Base-by-base conservation (phyloP, 1,140 invertebrate genomes). In the Ruditapes philippinarum region DNA sequence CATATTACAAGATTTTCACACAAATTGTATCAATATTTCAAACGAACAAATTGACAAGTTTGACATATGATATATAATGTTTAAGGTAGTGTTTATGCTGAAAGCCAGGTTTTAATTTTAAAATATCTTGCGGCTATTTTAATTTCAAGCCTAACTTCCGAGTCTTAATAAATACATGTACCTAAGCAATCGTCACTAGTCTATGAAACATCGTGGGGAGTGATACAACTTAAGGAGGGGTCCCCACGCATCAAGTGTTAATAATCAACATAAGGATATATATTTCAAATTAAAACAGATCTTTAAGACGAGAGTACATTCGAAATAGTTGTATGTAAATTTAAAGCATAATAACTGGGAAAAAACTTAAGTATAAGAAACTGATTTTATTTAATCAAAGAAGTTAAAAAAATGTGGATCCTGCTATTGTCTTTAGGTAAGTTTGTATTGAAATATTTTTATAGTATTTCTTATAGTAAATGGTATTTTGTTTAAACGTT, bases 131-230 rank as follows among this genome's bases (percentile, higher is more conserved):
- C 1, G 49, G 74, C 74, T 22, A 51, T 78, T 78, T 78, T 25
- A 73, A 78, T 78, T 78, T 78, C 5, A 14, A 54, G 14, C 14
- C 19, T 49, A 51, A 78, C 74, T 78, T 78, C 74, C 74, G 33
- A 78, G 45, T 54, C 22, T 51, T 36, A 31, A 78, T 31, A 62
- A 62, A 62, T 62, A 62, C 38, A 25, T 74, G 38, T 31, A 74
- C 36, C 28, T 74, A 19, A 45, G n/a, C 49, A 40, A n/a, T 62
- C 70, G 65, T 70, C 45, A 51, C 31, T 33, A 78, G 74, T 78
- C 28, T n/a, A 78, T 78, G 45, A 78, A 78, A 78, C 74, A 78
- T 78, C 45, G 31, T 19, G 4, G 28, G 74, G 74, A 51, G 74
- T 78, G 74, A 70, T 17, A 70, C 65, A 70, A 78, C 74, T 33